Conservation (phyloP, 2,888 invertebrate genomes). For the Melinaea menophilus region DNA sequence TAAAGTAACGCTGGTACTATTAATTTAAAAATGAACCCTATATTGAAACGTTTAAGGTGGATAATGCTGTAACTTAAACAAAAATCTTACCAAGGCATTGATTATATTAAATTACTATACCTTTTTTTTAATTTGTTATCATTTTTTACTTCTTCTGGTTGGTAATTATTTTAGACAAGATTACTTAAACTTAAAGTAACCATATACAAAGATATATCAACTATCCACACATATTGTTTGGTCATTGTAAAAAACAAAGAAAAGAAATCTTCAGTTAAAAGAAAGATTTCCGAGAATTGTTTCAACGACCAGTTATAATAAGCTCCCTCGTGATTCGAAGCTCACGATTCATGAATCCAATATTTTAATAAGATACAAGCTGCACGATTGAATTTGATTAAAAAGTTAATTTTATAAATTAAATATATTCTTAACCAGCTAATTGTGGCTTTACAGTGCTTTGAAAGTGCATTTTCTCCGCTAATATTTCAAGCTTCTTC, state of each 20-base stretch:
- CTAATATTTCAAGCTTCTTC: no score
- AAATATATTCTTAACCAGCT: no score
- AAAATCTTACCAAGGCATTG: not conserved
- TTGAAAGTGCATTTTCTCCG: no score
- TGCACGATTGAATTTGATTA: constrained; percentile 19
- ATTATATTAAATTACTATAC: constrained; percentile 4
- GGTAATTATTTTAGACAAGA: no score
- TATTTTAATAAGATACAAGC: constrained; percentile 19
- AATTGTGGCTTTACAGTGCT: no score
- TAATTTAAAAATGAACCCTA: constrained; percentile 25
- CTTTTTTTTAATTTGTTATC: not conserved
- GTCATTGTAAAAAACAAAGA: not conserved
- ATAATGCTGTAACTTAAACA: constrained; percentile 18
- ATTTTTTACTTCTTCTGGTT: not conserved
- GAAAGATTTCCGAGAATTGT: constrained; percentile 14
- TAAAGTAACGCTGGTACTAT: constrained; percentile 35
- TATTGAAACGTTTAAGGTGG: constrained; percentile 19
- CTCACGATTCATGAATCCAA: constrained; percentile 23
- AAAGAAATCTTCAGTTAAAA: constrained; percentile 5
- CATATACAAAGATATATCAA: not conserved
- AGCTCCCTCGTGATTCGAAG: constrained; percentile 23
- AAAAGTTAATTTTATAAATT: not conserved
- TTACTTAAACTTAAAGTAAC: not conserved
- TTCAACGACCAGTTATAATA: constrained; percentile 20
- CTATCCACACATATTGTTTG: not conserved